Conservation (phyloP, 2,797 vertebrate genomes). For the Chaunax sp. region DNA sequence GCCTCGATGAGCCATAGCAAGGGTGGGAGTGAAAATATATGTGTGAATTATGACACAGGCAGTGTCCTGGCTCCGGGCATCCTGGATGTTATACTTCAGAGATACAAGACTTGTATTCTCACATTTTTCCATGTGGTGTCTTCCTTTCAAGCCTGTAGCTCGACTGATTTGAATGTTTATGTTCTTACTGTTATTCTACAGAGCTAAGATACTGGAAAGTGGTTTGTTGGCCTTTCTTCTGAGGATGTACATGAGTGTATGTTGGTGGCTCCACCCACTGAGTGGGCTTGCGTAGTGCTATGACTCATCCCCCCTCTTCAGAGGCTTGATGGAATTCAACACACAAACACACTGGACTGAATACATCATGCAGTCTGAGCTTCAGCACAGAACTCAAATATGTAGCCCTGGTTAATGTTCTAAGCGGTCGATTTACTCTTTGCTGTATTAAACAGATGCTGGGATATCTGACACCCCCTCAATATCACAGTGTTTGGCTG, state of each 20-base stretch:
- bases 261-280: conserved; percentile 79
- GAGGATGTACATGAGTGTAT: conserved; percentile 70
- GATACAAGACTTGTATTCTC: conserved; percentile 23
- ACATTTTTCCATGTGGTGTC: not conserved
- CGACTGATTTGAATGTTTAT: conserved; percentile 12
- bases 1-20: conserved; percentile 72
- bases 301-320: conserved; percentile 82
- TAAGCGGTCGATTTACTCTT: conserved; percentile 9
- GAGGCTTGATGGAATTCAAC: conserved; percentile 80
- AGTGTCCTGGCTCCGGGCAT: conserved; percentile 53
- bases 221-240: conserved; percentile 64
- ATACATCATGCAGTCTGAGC: conserved; percentile 68
- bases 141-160: conserved; percentile 11
- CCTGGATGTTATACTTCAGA: conserved; percentile 39
- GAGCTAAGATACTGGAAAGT: conserved; percentile 23
- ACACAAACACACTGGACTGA: conserved; percentile 73
- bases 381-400: conserved; percentile 49
- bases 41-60: conserved; percentile 76
- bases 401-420: conserved; percentile 47
- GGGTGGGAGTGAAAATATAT: conserved; percentile 78
- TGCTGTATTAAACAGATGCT: conserved; percentile 16
- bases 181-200: conserved; percentile 10
- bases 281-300: conserved; percentile 80
- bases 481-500: conserved; percentile 1
- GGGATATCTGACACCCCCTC: conserved; percentile 22